phyloP scores from a whole-genome alignment of 2,888 invertebrate species.

The Scrobipalpa atriplicella region DNA sequence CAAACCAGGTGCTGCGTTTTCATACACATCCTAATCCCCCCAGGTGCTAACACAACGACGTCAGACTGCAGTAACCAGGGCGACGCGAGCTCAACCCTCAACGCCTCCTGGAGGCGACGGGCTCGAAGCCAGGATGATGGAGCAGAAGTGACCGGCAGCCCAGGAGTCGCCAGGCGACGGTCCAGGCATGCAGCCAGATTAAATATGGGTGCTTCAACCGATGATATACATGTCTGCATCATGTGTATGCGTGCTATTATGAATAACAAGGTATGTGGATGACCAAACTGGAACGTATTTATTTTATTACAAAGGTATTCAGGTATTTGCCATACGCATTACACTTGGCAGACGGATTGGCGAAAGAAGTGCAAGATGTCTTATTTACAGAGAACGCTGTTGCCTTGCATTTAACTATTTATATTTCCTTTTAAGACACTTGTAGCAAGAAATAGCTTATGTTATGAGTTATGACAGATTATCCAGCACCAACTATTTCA shows the following conservation, averaged over 20 bases:
- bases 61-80: constrained; percentile 71
- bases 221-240: constrained; percentile 99
- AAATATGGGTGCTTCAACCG: constrained; percentile 97
- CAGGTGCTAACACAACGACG: constrained; percentile 61
- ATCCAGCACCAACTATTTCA: too few relatives aligned
- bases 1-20: not conserved
- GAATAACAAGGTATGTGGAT: constrained; percentile 94
- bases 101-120: constrained; percentile 66
- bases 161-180: constrained; percentile 81
- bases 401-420: too few relatives aligned
- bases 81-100: constrained; percentile 60
- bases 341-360: too few relatives aligned
- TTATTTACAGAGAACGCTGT: too few relatives aligned
- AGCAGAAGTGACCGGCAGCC: constrained; percentile 60
- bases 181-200: constrained; percentile 93
- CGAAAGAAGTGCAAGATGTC: too few relatives aligned
- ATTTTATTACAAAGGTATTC: too few relatives aligned
- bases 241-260: constrained; percentile 99
- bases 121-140: constrained; percentile 64
- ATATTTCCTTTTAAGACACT: too few relatives aligned
- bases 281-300: too few relatives aligned
- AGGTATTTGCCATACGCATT: too few relatives aligned
- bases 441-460: too few relatives aligned
- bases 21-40: not conserved
- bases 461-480: too few relatives aligned